A percentile compares a stretch with the other conserved stretches of the same genome.
These are phyloP conservation scores for Styela clava DNA, from an alignment of 23 tunicate species.

Conservation along the genomic window DNA sequence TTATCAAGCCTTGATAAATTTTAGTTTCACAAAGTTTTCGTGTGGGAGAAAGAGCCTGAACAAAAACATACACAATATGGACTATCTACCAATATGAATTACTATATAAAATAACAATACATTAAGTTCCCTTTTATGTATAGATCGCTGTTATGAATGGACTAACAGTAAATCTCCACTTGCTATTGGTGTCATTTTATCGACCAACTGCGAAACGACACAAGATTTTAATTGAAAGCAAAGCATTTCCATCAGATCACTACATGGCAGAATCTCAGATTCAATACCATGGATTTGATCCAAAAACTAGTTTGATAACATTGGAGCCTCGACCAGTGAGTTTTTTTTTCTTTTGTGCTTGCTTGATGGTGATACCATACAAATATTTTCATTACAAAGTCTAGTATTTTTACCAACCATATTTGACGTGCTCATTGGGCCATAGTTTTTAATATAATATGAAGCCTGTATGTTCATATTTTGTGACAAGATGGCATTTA, in stretches of 20 bases:
- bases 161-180: slow-evolving; percentile 74
- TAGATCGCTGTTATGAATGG: slow-evolving; percentile 75
- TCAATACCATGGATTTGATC: slow-evolving; percentile 51
- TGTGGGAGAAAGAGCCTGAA: too few species aligned
- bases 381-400: background rate
- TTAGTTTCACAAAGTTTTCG: too few species aligned
- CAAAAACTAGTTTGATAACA: slow-evolving; percentile 39
- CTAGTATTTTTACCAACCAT: background rate
- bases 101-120: too few species aligned
- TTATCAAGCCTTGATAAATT: too few species aligned
- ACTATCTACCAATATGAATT: too few species aligned
- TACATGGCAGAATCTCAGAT: slow-evolving; percentile 82
- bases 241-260: slow-evolving; percentile 95
- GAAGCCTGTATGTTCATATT: too few species aligned
- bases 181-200: slow-evolving; percentile 81
- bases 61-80: too few species aligned
- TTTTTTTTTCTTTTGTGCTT: background rate
- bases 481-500: too few species aligned
- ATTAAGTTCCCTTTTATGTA: too few species aligned
- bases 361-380: background rate
- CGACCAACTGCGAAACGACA: slow-evolving; percentile 64
- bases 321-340: slow-evolving; percentile 22
- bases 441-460: too few species aligned
- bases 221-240: slow-evolving; percentile 67
- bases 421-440: too few species aligned